Percentiles rank a stretch among this genome's conserved stretches.
These are phyloP conservation scores for Chrosomus eos DNA, from an alignment of 2,797 vertebrate genomes.

Conservation along the genomic window DNA sequence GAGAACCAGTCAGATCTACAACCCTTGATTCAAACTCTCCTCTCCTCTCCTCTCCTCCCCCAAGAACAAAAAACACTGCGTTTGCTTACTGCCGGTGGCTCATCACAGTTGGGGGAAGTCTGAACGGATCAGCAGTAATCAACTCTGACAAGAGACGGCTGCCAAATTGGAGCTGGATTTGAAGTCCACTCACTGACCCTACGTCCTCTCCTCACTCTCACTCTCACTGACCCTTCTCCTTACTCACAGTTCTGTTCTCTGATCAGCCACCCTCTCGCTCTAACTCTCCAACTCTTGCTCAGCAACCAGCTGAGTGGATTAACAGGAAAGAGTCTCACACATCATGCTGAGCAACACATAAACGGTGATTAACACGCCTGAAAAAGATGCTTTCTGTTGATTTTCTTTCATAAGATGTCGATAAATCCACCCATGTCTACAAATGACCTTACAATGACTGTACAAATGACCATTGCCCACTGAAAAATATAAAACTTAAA, in stretches of 20 bases:
- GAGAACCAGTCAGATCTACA: neutral
- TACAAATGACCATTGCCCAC: neutral
- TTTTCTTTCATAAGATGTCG: neutral
- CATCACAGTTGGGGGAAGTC: constrained; percentile 76
- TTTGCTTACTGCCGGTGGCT: constrained; percentile 67
- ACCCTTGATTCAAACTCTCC: neutral
- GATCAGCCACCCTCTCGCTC: constrained; percentile 9
- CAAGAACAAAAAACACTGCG: constrained; percentile 60
- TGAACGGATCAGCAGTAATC: constrained; percentile 83
- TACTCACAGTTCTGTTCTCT: constrained; percentile 25
- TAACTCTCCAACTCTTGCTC: constrained; percentile 10
- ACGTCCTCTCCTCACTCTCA: constrained; percentile 37
- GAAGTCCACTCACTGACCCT: constrained; percentile 63
- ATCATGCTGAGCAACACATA: neutral
- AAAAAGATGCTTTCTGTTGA: neutral
- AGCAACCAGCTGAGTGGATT: constrained; percentile 36
- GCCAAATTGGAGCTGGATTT: constrained; percentile 78
- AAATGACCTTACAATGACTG: neutral
- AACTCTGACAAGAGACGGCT: constrained; percentile 75
- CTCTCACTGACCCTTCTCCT: constrained; percentile 42
- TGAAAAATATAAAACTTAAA: neutral
- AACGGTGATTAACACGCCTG: neutral
- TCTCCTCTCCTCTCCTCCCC: neutral
- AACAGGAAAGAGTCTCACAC: neutral
- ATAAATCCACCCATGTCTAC: neutral